Evolutionary conservation across 2,113 vertebrate genomes (phyloP).

Genomic region (Bos indicus): DNA sequence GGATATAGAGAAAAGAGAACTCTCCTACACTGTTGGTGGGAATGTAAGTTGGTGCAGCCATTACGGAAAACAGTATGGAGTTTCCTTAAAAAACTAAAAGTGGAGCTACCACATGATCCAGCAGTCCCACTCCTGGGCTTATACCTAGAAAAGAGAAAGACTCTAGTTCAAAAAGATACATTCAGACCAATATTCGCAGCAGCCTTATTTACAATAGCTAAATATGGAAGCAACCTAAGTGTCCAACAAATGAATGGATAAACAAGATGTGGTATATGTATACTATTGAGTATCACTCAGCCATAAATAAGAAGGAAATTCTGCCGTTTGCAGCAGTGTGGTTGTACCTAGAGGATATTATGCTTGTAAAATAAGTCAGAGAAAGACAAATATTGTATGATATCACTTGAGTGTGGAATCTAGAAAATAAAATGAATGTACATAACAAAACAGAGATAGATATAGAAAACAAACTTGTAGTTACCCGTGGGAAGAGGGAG

Average conservation of each 20-base stretch:
- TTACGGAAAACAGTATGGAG: not conserved
- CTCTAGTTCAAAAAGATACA: too few relatives aligned
- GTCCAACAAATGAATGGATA: not conserved
- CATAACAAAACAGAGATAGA: not conserved
- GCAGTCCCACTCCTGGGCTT: not conserved
- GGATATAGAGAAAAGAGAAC: not conserved
- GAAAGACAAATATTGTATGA: not conserved
- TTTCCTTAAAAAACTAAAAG: not conserved
- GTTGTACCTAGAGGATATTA: not conserved
- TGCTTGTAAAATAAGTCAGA: not conserved
- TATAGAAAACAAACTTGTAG: not conserved
- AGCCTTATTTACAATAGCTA: not conserved
- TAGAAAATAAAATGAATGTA: not conserved
- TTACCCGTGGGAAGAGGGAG: not conserved
- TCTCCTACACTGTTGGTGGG: not conserved
- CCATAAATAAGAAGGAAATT: not conserved
- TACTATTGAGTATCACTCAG: not conserved
- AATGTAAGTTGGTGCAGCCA: not conserved
- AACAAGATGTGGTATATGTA: not conserved
- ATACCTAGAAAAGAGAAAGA: not conserved
- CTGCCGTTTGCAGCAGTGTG: not conserved
- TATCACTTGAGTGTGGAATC: not conserved
- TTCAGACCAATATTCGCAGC: not conserved
- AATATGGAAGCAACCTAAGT: not conserved
- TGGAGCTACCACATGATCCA: not conserved